Conservation (phyloP, 2,797 vertebrate species). For the Manis crassicaudata region DNA sequence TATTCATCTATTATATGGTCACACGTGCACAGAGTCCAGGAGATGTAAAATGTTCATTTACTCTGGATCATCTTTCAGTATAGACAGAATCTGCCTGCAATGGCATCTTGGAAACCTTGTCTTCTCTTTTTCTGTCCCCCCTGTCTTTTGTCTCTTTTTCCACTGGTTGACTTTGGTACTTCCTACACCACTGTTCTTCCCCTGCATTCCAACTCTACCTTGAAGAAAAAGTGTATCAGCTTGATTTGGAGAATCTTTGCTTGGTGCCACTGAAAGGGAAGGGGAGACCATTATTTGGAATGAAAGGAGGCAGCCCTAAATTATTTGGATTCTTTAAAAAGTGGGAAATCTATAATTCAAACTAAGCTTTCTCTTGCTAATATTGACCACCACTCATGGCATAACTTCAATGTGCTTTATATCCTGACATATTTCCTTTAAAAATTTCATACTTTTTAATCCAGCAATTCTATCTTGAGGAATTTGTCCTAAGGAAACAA, state of each 20-base stretch:
- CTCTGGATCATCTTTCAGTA: background rate
- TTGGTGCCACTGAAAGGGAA: background rate
- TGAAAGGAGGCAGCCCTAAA: slow-evolving; percentile 16
- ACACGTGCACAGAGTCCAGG: background rate
- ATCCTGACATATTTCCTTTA: slow-evolving; percentile 34
- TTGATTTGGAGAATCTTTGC: background rate
- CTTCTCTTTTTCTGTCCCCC: background rate
- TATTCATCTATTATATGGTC: background rate
- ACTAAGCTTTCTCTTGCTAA: slow-evolving; percentile 15
- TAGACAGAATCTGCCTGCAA: background rate
- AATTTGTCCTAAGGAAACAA: slow-evolving; percentile 29
- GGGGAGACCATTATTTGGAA: background rate
- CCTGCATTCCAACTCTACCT: background rate
- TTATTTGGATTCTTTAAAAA: background rate
- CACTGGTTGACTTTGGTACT: background rate
- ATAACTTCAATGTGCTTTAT: slow-evolving; percentile 21
- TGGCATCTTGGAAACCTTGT: background rate
- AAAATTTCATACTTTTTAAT: slow-evolving; percentile 16
- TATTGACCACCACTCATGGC: background rate
- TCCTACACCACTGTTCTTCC: background rate
- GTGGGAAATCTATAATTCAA: background rate
- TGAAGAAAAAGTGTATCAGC: background rate
- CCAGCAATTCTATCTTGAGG: background rate
- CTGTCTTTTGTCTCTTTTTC: background rate
- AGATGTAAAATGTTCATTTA: background rate